Evolutionary conservation across 2,888 invertebrate species (phyloP).

Genomic region (Drosophila falleni): DNA sequence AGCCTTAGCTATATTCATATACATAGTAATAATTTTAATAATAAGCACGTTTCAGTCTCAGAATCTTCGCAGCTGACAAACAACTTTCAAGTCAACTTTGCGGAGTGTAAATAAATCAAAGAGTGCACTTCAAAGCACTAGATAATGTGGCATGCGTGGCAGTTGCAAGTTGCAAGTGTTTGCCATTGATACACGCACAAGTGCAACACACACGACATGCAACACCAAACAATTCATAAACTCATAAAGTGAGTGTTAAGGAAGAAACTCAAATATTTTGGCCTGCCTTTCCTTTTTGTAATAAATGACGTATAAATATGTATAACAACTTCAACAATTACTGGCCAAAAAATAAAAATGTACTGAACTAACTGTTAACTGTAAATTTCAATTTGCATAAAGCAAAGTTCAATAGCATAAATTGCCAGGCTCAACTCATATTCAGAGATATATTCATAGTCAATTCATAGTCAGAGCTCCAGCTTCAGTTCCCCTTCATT

Average conservation of each 20-base stretch:
- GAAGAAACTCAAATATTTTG: conserved; percentile 7
- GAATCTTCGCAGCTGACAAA: conserved; percentile 11
- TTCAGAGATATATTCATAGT: conserved; percentile 3
- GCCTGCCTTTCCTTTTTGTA: conserved; percentile 10
- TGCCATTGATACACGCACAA: conserved; percentile 60
- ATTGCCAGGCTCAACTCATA: conserved; percentile 49
- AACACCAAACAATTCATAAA: conserved; percentile 15
- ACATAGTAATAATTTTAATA: conserved; percentile 20
- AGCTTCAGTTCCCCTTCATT: conserved; percentile 60
- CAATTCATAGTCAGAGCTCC: conserved; percentile 16
- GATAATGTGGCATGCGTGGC: conserved; percentile 12
- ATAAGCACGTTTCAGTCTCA: conserved; percentile 35
- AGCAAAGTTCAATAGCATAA: conserved; percentile 68
- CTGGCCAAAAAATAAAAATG: conserved; percentile 39
- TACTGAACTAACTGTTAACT: conserved; percentile 22
- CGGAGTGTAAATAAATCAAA: conserved; percentile 33
- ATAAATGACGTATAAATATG: conserved; percentile 9
- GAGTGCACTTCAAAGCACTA: conserved; percentile 55
- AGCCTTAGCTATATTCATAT: conserved; percentile 4
- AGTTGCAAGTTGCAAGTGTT: conserved; percentile 50
- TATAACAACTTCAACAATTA: conserved; percentile 23
- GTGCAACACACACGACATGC: conserved; percentile 3
- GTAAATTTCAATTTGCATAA: conserved; percentile 64
- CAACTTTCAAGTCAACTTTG: conserved; percentile 33
- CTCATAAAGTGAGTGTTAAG: conserved; percentile 15